These are phyloP conservation scores for Epizoanthus illoricatus DNA, from an alignment of 92 coral and sea anemone species.

Conservation along the genomic window DNA sequence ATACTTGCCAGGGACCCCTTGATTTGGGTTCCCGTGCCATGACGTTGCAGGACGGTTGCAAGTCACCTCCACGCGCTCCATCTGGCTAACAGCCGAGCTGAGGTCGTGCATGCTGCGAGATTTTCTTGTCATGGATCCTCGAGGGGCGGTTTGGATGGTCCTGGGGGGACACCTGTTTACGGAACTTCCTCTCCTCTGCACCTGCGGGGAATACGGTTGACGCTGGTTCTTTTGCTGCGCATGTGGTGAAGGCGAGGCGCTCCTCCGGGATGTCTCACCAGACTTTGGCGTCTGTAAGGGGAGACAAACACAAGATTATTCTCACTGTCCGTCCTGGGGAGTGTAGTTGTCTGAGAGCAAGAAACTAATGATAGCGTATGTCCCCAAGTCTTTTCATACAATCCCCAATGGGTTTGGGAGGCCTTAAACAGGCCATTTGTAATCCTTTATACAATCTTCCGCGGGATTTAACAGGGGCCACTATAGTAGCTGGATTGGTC, in stretches of 20 bases:
- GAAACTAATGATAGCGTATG: no score
- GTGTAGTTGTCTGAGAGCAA: no score
- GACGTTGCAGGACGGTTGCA: conserved; percentile 26
- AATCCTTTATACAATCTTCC: no score
- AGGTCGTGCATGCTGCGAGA: conserved; percentile 90
- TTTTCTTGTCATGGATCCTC: conserved; percentile 54
- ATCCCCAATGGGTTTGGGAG: no score
- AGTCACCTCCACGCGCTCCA: conserved; percentile 30
- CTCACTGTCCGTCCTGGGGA: no score
- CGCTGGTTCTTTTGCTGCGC: conserved; percentile 4
- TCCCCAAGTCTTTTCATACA: no score
- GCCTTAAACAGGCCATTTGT: no score
- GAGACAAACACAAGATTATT: not conserved
- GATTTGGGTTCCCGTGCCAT: conserved; percentile 3
- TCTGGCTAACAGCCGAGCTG: conserved; percentile 25
- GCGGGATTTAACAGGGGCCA: no score
- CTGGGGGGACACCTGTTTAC: conserved; percentile 49
- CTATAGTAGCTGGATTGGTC: no score
- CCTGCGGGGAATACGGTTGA: conserved; percentile 16
- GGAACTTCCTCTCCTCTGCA: conserved; percentile 39
- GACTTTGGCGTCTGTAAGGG: conserved; percentile 6
- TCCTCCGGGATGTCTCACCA: conserved; percentile 13
- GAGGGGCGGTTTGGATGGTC: conserved; percentile 51
- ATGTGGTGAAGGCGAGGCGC: conserved; percentile 26
- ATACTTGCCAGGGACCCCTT: conserved; percentile 16